phyloP scores from a whole-genome alignment of 2,113 vertebrate genomes.

The Chrysemys picta region DNA sequence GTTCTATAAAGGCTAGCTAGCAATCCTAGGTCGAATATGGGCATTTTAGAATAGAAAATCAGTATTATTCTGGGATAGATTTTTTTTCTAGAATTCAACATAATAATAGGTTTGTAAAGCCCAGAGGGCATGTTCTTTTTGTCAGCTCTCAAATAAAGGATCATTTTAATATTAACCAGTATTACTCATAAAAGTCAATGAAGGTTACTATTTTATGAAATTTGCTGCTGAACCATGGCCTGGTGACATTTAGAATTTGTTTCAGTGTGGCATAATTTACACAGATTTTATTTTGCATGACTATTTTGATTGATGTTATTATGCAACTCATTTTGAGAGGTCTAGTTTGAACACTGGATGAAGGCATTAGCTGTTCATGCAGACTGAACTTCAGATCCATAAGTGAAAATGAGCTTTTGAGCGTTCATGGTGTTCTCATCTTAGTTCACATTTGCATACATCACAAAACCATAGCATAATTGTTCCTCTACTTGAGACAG shows the following conservation, averaged over 20 bases:
- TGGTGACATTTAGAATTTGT: background rate
- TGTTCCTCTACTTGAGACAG: background rate
- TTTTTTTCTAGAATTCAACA: background rate
- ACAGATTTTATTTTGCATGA: background rate
- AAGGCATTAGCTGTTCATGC: background rate
- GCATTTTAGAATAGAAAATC: background rate
- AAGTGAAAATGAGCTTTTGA: background rate
- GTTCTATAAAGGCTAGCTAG: background rate
- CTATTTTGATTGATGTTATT: background rate
- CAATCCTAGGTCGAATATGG: background rate
- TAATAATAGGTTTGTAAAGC: background rate
- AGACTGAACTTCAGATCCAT: background rate
- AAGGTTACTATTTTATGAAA: background rate
- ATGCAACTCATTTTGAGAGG: background rate
- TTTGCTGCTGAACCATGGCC: background rate
- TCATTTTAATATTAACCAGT: background rate
- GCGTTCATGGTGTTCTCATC: background rate
- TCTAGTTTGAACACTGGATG: background rate
- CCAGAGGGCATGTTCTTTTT: background rate
- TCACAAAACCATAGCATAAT: background rate
- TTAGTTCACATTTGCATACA: background rate
- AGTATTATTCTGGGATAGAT: background rate
- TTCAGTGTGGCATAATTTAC: background rate
- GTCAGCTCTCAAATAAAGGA: background rate
- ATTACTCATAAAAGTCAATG: background rate